Conservation (phyloP, 2,113 vertebrate genomes). For the Piaya cayana region DNA sequence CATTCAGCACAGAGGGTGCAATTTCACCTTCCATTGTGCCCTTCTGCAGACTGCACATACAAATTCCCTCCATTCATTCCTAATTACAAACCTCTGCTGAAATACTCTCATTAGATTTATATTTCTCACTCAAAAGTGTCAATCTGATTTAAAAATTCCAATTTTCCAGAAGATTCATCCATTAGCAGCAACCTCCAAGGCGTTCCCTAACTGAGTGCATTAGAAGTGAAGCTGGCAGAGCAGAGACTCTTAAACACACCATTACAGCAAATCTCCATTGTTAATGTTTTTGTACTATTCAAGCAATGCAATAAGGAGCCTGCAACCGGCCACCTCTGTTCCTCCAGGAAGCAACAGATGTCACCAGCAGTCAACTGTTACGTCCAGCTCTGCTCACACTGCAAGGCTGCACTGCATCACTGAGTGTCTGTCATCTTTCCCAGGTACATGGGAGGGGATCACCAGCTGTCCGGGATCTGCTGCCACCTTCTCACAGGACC, state of each 20-base stretch:
- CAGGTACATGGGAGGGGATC: neutral
- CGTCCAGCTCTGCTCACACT: neutral
- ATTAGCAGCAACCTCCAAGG: slow-evolving; percentile 77
- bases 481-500: neutral
- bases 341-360: neutral
- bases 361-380: slow-evolving; percentile 1
- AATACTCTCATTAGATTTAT: slow-evolving; percentile 77
- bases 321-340: neutral
- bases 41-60: slow-evolving; percentile 58
- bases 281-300: slow-evolving; percentile 70
- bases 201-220: slow-evolving; percentile 70
- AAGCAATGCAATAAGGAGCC: slow-evolving; percentile 36
- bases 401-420: neutral
- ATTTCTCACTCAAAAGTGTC: slow-evolving; percentile 72
- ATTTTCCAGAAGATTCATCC: slow-evolving; percentile 72
- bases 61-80: slow-evolving; percentile 76
- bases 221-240: slow-evolving; percentile 57
- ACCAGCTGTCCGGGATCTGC: neutral
- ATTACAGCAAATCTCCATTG: slow-evolving; percentile 73
- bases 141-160: slow-evolving; percentile 76
- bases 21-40: slow-evolving; percentile 79
- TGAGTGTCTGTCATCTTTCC: neutral
- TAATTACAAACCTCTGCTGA: slow-evolving; percentile 79
- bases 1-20: slow-evolving; percentile 66
- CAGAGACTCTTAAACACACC: slow-evolving; percentile 67